Evolutionary conservation across 53 echinoderm and acorn worm species (phyloP), one percentile per base, ranked within the genome.

Genomic region (Echinometra lucunter): DNA sequence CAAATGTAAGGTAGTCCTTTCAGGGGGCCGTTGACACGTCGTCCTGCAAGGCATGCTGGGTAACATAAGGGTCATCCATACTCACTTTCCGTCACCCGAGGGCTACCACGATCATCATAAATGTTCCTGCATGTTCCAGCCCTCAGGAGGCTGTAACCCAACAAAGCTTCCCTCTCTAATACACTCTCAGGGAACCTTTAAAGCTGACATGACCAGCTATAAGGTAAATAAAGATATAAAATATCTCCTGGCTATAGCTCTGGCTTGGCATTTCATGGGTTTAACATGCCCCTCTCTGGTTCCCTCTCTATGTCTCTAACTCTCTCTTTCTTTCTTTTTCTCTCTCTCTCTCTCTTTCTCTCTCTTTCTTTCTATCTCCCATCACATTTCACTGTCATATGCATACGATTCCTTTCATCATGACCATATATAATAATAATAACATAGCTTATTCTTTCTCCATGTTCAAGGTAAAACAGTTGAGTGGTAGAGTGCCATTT

Each of bases 101-200:
- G 88, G 88, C 88, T 42, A 91, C 91, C 66, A 25, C 10, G 40
- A 38, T 66, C 56, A 44, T 91, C 91, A 91, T 91, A 63, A 91
- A 91, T 91, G 91, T 91, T 91, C 91, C 56, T 91, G 91, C 91
- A 91, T 91, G 91, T 91, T 60, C 58, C 58, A 23, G 63, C 63
- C 91, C 91, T 91, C 58, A 40, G 91, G 91, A 40, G 58, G 58
- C 37, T 60, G 88, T 88, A 57, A 91, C 91, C 88, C 10, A 78
- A 78, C 78, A 78, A 78, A 78, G 78, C 38, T 38, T 28, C 56
- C 55, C 49, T 88, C 88, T 78, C 78, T 19, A 40, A 1, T 21
- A 40, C 40, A 42, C 78, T 78, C 78, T 72, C 78, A 78, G 42
- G 78, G 42, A 56, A 78, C 78, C 78, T 78, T 78, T 78, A 78